Base-by-base conservation (phyloP, 2,797 vertebrate genomes). In the Brachyrhaphis roseni region DNA sequence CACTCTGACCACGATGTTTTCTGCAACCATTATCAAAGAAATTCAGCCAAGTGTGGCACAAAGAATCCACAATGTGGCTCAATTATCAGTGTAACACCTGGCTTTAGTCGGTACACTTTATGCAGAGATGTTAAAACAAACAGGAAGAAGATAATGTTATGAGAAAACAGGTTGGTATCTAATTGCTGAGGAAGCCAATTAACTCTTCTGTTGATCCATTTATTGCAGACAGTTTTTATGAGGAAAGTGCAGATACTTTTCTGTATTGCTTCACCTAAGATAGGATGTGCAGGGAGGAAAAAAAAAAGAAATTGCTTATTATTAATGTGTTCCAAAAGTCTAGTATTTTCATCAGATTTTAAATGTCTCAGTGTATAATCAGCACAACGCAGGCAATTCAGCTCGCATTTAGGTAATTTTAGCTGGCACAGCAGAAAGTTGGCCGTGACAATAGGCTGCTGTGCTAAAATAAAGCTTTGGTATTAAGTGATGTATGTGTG, bases 51-150 rank as follows among this genome's bases (percentile, higher is more conserved):
- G 93, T 94, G 93, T 87, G 87, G 93, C 84, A 86, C 53, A 59
- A 75, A 92, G 90, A 95, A 92, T 95, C 86, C 88, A 93, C 89
- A 90, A 88, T 90, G 89, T 90, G 91, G 86, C 90, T 92, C 93
- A 94, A 94, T 95, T 94, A 95, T 93, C 90, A 93, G 91, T 78
- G 75, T 91, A 93, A 94, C 94, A 94, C 91, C 94, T 92, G 87
- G 87, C 87, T 90, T 84, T 94, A 91, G 88, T 92, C 90, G 88
- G 84, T 83, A 78, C 77, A 79, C 87, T 88, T 75, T 79, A 77
- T 82, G 82, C 88, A 83, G 66, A 87, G 84, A 90, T 88, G 81
- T 84, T 53, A 71, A 76, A 62, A 45, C 68, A 79, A 79, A 23
- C 28, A 57, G 72, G 71, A 77, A 28, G 74, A 64, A 74, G 74